Evolutionary conservation across 2,888 invertebrate genomes (phyloP), one percentile per base, ranked within the genome.

Genomic region (Chloromyia formosa): DNA sequence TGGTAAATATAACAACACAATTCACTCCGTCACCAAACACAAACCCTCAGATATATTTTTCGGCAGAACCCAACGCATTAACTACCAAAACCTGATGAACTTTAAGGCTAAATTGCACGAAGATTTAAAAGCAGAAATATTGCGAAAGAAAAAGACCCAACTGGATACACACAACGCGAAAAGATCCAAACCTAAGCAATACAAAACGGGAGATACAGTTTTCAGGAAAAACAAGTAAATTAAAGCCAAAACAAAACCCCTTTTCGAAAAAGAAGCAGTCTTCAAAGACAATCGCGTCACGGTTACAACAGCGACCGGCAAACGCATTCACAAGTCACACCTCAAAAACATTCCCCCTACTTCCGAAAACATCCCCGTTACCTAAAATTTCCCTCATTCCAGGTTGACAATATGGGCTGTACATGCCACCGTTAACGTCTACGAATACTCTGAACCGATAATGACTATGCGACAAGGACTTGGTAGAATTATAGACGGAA

Each of bases 11-110:
- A 79, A 78, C 35, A 79, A 77, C 66, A 69, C 77, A 0, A 54
- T 78, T 7, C 77, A 78, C 14, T 78, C 78, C 0, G 77, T 78
- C 0, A n/a, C n/a, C n/a, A n/a, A n/a, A n/a, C n/a, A n/a, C n/a
- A n/a, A n/a, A n/a, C n/a, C n/a, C n/a, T n/a, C n/a, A n/a, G n/a
- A n/a, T n/a, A n/a, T n/a, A n/a, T n/a, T n/a, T n/a, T n/a, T n/a
- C n/a, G n/a, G n/a, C n/a, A n/a, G n/a, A n/a, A n/a, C n/a, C n/a
- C n/a, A n/a, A n/a, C n/a, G n/a, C n/a, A n/a, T n/a, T n/a, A n/a
- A n/a, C n/a, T n/a, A n/a, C n/a, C n/a, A n/a, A n/a, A n/a, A n/a
- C n/a, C n/a, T n/a, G n/a, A n/a, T n/a, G n/a, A n/a, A n/a, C n/a
- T n/a, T n/a, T n/a, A n/a, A n/a, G n/a, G n/a, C n/a, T n/a, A n/a